Conservation (phyloP, 1,140 invertebrate genomes). For the Ectropis grisescens region DNA sequence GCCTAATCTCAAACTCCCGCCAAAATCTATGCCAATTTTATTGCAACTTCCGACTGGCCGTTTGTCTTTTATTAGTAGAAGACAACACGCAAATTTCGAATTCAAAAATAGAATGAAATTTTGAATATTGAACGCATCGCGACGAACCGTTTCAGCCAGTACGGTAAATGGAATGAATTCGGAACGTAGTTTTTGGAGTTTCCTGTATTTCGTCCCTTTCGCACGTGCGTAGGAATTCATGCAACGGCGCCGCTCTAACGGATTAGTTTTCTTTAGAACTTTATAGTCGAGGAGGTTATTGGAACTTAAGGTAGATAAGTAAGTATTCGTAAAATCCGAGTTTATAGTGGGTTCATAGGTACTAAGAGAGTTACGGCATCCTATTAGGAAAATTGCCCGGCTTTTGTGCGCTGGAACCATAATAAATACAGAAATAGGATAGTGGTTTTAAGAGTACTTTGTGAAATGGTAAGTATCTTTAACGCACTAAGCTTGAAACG, state of each 20-base stretch:
- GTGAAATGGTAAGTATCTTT: neutral
- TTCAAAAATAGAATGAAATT: slow-evolving; percentile 7
- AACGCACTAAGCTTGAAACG: no score
- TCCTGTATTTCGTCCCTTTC: slow-evolving; percentile 44
- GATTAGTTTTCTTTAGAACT: slow-evolving; percentile 39
- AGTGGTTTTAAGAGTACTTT: no score
- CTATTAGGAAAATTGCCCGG: no score
- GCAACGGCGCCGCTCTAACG: slow-evolving; percentile 28
- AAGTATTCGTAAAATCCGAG: no score
- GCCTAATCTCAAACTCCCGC: neutral
- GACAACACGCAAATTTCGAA: neutral
- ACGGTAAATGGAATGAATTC: slow-evolving; percentile 34
- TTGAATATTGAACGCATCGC: slow-evolving; percentile 8
- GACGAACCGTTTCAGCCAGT: slow-evolving; percentile 3
- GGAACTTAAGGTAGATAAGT: neutral
- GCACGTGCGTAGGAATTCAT: slow-evolving; percentile 22
- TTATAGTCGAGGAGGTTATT: slow-evolving; percentile 26
- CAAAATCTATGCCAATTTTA: slow-evolving; percentile 2
- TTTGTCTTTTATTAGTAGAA: neutral
- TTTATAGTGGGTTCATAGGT: no score
- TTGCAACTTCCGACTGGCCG: neutral
- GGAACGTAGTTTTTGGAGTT: slow-evolving; percentile 26
- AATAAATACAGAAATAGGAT: no score
- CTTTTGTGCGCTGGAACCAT: no score
- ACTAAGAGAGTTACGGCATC: no score